Base-by-base conservation (phyloP, 2,797 vertebrate species). In the Manis crassicaudata region DNA sequence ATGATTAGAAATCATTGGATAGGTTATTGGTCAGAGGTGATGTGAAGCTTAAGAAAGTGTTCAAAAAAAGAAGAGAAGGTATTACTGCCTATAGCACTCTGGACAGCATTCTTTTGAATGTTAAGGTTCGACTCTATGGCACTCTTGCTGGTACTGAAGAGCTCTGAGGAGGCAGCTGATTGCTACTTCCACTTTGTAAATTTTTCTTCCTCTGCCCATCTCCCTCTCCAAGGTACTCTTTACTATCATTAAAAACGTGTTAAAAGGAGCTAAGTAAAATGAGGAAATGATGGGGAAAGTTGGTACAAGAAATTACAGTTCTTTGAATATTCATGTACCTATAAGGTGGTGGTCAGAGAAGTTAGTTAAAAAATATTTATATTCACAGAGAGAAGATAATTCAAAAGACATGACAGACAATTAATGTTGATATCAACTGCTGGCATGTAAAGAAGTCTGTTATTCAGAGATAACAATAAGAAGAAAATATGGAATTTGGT, bases 51-150 rank as follows among this genome's bases (percentile, higher is more conserved):
- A 88, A 58, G 7, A 35, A 91, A 79, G 8, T 17, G 23, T 80
- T 92, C 54, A 46, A 32, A 62, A 62, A 70, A 68, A 79, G 25
- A 75, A 18, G 52, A 43, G 23, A 82, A 40, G 52, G 17, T 10
- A 32, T 0, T 23, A 5, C 1, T 62, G 76, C 79, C 13, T 5
- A 29, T 10, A 58, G 18, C 16, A 32, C 7, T 32, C 6, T 27
- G 50, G 0, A 0, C 23, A 70, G 3, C 67, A 60, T 85, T 84
- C 43, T 21, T 43, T 16, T 75, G n/a, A 70, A 58, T 13, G 35
- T 20, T 46, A 67, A 37, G 2, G 3, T 50, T 13, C 1, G 29
- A 29, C 0, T 35, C 21, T 29, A 40, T 9, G 52, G 3, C 0
- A 25, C 4, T 62, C 25, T 32, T 90, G 25, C 6, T 17, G 6